Evolutionary conservation across 2,797 vertebrate species (phyloP), one percentile per base, ranked within the genome.

Genomic region (Taeniopygia guttata): DNA sequence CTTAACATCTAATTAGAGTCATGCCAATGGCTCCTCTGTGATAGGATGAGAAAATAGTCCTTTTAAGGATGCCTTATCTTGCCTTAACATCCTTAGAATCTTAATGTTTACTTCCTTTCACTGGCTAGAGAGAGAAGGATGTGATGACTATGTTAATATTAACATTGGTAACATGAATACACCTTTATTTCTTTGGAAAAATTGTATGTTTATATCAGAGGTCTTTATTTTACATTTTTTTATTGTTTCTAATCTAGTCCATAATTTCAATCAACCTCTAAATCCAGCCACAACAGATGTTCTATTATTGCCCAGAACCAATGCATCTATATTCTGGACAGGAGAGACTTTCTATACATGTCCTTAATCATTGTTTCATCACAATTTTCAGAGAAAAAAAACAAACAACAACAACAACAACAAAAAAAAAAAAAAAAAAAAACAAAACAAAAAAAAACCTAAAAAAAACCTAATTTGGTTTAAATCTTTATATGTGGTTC

Each of bases 391-490:
- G 19, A 73, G 7, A 76, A 79, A 78, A 12, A 68, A 60, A 81
- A 25, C 4, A 1, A 68, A 60, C 81, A 25, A 79, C n/a, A n/a
- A n/a, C n/a, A n/a, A n/a, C n/a, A n/a, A n/a, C n/a, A 78, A 11
- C 68, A 60, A 81, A 25, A 4, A 1, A 64, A 60, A 77, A 25
- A 76, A 79, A 78, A 12, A 68, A 60, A 81, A 25, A 4, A 1
- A 68, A 60, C 81, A 25, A 79, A 78, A 11, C 68, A 60, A 81
- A 25, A 4, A 1, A 64, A 60, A 77, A 25, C 38, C 36, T 36
- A 38, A 68, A 60, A 81, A 25, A 4, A 0, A 0, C 2, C 1
- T 3, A 13, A 29, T 48, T 69, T 30, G 3, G 15, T 83, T 70
- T 29, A n/a, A 52, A 45, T 19, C 14, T 43, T 36, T 36, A 6